Evolutionary conservation across 2,888 invertebrate genomes (phyloP).

Genomic region (Catocala fraxini): DNA sequence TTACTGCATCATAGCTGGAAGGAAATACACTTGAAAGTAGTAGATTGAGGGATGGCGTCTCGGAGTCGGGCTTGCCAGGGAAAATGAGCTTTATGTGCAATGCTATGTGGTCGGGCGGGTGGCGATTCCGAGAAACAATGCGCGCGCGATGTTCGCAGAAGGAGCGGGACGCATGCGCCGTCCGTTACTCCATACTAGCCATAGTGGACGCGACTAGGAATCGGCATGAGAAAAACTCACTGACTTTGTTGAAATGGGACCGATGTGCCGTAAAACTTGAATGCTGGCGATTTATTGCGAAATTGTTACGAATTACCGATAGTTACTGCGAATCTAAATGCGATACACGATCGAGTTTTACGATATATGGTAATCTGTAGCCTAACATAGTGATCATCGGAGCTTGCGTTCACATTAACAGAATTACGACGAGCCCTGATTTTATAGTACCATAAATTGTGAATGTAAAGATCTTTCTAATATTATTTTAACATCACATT

Average conservation of each 20-base stretch:
- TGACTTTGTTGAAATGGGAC: slow-evolving; percentile 80
- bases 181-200: slow-evolving; percentile 75
- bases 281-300: slow-evolving; percentile 75
- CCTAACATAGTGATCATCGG: slow-evolving; percentile 4
- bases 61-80: slow-evolving; percentile 58
- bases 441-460: neutral
- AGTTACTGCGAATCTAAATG: slow-evolving; percentile 65
- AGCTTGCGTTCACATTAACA: neutral
- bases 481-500: slow-evolving; percentile 1
- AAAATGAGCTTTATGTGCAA: slow-evolving; percentile 69
- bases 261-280: slow-evolving; percentile 68
- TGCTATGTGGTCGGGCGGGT: slow-evolving; percentile 76
- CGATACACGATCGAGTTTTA: slow-evolving; percentile 29
- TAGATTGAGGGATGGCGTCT: slow-evolving; percentile 76
- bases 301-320: slow-evolving; percentile 77
- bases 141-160: slow-evolving; percentile 78
- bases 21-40: slow-evolving; percentile 68
- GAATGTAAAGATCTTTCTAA: neutral
- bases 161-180: slow-evolving; percentile 73
- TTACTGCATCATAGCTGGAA: slow-evolving; percentile 64
- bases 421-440: neutral
- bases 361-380: slow-evolving; percentile 36
- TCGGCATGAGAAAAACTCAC: slow-evolving; percentile 81
- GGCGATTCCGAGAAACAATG: slow-evolving; percentile 84
- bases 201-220: slow-evolving; percentile 79